phyloP scores from a whole-genome alignment of 2,797 vertebrate genomes.

The Lutjanus argentimaculatus region DNA sequence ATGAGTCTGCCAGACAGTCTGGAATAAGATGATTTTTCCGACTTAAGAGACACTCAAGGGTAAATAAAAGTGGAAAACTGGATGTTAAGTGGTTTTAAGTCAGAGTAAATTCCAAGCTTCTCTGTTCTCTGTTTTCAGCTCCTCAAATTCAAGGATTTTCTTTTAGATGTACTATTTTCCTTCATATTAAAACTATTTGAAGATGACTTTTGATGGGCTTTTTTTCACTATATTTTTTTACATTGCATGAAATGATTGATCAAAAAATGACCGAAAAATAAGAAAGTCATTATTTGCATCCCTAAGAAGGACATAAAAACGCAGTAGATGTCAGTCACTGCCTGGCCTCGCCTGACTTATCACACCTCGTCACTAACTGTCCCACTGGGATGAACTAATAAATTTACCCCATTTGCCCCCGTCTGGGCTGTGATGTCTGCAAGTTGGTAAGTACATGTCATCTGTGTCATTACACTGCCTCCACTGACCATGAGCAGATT shows the following conservation, averaged over 20 bases:
- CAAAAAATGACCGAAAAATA: background rate
- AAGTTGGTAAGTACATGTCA: conserved; percentile 38
- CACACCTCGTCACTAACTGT: conserved; percentile 30
- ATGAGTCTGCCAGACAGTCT: conserved; percentile 1
- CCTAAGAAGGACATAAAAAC: background rate
- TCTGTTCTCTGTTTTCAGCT: conserved; percentile 1
- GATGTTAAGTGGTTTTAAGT: background rate
- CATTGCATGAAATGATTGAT: background rate
- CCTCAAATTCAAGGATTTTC: background rate
- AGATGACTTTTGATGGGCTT: background rate
- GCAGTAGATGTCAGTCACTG: background rate
- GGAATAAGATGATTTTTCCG: conserved; percentile 27
- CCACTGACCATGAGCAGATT: conserved; percentile 37
- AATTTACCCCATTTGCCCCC: conserved; percentile 46
- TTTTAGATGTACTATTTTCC: conserved; percentile 8
- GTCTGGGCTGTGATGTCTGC: conserved; percentile 46
- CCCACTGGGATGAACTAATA: conserved; percentile 34
- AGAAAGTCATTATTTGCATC: background rate
- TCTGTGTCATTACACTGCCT: conserved; percentile 38
- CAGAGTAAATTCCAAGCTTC: background rate
- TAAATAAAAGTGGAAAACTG: conserved; percentile 27
- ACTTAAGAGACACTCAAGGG: background rate
- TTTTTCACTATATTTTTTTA: background rate
- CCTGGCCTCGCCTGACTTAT: conserved; percentile 28
- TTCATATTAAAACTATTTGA: background rate